phyloP scores from a whole-genome alignment of 2,113 vertebrate genomes.

The Connochaetes taurinus region DNA sequence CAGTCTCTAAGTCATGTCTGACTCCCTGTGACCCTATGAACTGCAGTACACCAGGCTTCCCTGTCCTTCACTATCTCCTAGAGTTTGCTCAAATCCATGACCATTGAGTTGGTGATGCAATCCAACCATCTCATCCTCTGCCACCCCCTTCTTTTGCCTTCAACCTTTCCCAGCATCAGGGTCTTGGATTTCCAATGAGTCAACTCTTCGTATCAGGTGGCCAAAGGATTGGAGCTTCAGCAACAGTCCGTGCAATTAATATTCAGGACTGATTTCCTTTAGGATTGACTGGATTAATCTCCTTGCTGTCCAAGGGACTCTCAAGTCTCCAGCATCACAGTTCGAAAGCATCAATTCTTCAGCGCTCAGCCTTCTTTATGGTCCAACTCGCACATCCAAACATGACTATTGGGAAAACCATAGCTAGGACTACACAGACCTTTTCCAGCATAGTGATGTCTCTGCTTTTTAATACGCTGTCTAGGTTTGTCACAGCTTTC shows the following conservation, averaged over 20 bases:
- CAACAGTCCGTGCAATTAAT: background rate
- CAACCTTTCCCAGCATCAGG: background rate
- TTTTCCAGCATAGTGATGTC: background rate
- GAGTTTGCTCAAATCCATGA: background rate
- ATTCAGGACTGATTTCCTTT: background rate
- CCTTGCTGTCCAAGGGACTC: background rate
- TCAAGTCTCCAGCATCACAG: background rate
- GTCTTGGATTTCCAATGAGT: background rate
- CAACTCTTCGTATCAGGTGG: background rate
- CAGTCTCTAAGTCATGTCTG: background rate
- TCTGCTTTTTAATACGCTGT: background rate
- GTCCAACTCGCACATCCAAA: background rate
- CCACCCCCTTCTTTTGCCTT: background rate
- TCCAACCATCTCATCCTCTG: background rate
- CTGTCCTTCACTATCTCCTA: background rate
- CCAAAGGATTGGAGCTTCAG: background rate
- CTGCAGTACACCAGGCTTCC: background rate
- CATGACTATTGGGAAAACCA: background rate
- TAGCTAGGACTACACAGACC: background rate
- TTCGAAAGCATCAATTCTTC: background rate
- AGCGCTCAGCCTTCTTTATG: background rate
- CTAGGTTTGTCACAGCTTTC: background rate
- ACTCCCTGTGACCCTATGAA: background rate
- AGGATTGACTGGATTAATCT: background rate
- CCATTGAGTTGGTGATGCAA: background rate